A percentile compares a stretch with the other conserved stretches of the same genome.
Conservation (phyloP, 2,888 invertebrate genomes). For the Pachymerium ferrugineum region DNA sequence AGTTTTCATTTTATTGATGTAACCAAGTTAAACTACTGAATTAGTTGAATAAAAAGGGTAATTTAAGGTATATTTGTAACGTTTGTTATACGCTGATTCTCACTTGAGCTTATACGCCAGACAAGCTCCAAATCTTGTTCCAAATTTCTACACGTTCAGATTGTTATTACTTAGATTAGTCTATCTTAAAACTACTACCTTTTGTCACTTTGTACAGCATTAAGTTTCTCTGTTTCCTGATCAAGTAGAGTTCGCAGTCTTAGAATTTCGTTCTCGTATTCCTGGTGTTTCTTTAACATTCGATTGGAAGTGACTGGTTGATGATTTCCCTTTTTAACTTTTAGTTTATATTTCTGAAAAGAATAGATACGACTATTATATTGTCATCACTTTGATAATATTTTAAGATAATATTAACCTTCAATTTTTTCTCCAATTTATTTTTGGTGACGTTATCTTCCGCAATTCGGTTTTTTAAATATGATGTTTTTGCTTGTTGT, state of each 20-base stretch:
- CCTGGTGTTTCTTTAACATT: neutral
- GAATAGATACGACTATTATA: no score
- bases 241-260: neutral
- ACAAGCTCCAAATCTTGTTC: neutral
- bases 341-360: neutral
- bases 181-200: no score
- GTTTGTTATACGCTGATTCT: neutral
- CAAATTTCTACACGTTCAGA: neutral
- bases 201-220: neutral
- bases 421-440: neutral
- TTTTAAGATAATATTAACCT: neutral
- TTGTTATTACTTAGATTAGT: no score
- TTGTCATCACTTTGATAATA: neutral
- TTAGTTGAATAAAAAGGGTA: neutral
- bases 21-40: neutral
- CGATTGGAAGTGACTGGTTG: neutral
- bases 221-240: neutral
- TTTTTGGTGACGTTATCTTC: neutral
- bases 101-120: neutral
- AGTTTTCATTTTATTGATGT: neutral
- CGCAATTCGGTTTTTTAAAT: neutral
- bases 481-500: neutral
- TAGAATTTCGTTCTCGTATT: neutral
- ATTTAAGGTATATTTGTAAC: neutral
- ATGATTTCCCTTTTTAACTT: neutral